phyloP scores from a whole-genome alignment of 2,113 vertebrate species.

The Otus sunia region DNA sequence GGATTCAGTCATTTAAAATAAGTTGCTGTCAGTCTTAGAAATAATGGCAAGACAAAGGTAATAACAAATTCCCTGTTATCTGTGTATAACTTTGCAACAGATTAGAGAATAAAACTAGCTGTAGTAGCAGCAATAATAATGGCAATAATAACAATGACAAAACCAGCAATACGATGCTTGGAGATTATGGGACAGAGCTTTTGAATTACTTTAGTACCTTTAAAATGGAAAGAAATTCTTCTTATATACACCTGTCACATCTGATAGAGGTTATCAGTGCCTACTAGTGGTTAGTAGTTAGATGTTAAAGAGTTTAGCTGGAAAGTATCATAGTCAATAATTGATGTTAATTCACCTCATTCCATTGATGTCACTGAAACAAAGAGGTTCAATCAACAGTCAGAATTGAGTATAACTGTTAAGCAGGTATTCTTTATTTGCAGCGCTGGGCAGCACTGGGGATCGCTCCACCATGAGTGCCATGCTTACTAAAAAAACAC shows the following conservation, averaged over 20 bases:
- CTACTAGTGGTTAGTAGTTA: neutral
- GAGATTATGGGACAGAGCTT: neutral
- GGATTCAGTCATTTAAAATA: neutral
- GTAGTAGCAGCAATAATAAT: neutral
- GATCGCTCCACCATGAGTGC: too few species aligned
- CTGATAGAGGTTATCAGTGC: neutral
- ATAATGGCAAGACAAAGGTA: neutral
- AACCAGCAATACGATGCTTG: rapidly evolving
- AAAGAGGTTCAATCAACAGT: too few species aligned
- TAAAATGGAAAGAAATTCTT: neutral
- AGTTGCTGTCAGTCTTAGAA: slow-evolving; percentile 3
- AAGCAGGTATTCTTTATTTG: too few species aligned
- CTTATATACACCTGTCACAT: neutral
- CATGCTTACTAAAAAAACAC: too few species aligned
- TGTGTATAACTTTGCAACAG: neutral
- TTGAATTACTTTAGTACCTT: neutral
- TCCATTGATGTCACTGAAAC: neutral
- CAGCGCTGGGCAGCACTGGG: too few species aligned
- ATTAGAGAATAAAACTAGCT: neutral
- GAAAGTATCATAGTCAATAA: neutral
- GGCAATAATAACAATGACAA: neutral
- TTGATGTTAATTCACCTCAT: neutral
- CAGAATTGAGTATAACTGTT: too few species aligned
- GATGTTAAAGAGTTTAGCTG: neutral
- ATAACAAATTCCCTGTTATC: neutral